phyloP scores from a whole-genome alignment of 2,113 vertebrate genomes.

The Gadus chalcogrammus region DNA sequence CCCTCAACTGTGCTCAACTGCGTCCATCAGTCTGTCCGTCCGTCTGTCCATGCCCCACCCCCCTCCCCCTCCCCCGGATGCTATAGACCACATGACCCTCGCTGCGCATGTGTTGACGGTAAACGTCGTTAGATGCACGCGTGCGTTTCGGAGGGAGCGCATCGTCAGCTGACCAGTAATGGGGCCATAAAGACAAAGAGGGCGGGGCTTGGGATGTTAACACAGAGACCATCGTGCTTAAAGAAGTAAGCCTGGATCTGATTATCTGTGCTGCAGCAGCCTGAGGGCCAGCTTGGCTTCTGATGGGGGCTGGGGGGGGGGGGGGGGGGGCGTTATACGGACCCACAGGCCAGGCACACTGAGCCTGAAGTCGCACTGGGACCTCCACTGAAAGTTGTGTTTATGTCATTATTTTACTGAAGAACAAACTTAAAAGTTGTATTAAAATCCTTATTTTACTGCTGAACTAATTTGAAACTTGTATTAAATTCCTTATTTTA shows the following conservation, averaged over 20 bases:
- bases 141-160: not conserved
- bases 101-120: conserved; percentile 10
- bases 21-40: not conserved
- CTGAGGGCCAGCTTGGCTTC: conserved; percentile 37
- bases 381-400: too few species aligned
- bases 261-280: conserved; percentile 68
- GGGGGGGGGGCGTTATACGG: too few species aligned
- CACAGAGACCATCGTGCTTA: conserved; percentile 64
- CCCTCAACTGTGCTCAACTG: conserved; percentile 1
- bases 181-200: too few species aligned
- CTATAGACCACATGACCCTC: conserved; percentile 15
- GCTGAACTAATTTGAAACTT: too few species aligned
- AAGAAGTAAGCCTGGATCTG: conserved; percentile 65
- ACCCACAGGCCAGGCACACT: too few species aligned
- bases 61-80: too few species aligned
- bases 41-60: too few species aligned
- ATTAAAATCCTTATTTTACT: too few species aligned
- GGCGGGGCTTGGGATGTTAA: conserved; percentile 24
- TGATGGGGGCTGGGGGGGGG: conserved; percentile 20
- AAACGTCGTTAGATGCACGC: conserved; percentile 25
- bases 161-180: conserved; percentile 11
- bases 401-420: too few species aligned
- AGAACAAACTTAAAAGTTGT: too few species aligned
- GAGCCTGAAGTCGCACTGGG: too few species aligned
- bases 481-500: too few species aligned